Percentiles rank a stretch among this genome's conserved stretches.
Evolutionary conservation across 2,888 invertebrate genomes (phyloP).

Genomic region (Oxystoma pomonae): DNA sequence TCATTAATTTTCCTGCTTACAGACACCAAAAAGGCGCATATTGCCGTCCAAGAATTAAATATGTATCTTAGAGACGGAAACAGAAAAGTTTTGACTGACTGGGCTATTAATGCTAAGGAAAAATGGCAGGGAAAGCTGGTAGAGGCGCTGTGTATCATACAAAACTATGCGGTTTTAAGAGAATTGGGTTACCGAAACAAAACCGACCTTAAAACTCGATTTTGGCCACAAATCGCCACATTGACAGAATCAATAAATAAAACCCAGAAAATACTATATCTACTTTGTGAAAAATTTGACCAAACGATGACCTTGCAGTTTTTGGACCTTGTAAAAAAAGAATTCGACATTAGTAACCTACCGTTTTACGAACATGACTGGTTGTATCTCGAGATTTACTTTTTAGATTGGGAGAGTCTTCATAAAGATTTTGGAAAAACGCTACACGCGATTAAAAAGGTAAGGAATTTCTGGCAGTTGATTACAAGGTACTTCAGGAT

Average conservation of each 20-base stretch:
- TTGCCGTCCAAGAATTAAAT: not conserved
- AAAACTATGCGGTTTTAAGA: constrained; percentile 40
- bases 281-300: constrained; percentile 47
- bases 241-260: constrained; percentile 40
- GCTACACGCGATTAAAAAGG: not conserved
- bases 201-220: not conserved
- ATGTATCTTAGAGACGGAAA: not conserved
- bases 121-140: constrained; percentile 49
- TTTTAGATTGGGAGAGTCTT: constrained; percentile 37
- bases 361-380: constrained; percentile 24
- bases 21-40: not conserved
- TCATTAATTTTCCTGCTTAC: not conserved
- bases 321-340: constrained; percentile 25
- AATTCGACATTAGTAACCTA: constrained; percentile 28
- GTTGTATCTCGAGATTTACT: constrained; percentile 38
- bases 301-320: constrained; percentile 36
- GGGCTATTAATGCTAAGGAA: constrained; percentile 12
- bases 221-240: not conserved
- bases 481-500: too few species aligned
- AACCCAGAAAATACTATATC: constrained; percentile 48
- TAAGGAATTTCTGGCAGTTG: not conserved
- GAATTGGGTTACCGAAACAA: constrained; percentile 20
- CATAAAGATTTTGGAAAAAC: not conserved
- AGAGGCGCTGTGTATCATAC: constrained; percentile 53
- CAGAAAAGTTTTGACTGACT: not conserved